Base-by-base conservation (phyloP, 1,140 invertebrate species). In the Drosophila neocordata region DNA sequence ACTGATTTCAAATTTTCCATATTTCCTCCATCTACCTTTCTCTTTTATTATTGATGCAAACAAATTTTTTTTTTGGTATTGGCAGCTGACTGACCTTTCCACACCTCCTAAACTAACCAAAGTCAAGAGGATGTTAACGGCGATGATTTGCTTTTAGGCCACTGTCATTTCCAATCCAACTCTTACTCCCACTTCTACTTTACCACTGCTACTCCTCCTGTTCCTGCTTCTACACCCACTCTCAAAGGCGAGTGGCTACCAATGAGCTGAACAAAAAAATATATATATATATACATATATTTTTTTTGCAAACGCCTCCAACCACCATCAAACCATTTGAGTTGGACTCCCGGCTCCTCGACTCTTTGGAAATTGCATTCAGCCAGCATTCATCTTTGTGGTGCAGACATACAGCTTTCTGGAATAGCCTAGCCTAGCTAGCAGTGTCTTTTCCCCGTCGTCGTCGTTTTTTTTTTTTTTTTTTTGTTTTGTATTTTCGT, bases 1-100 rank as follows among this genome's bases (percentile, higher is more conserved):
- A 20, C 15, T 12, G 11, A 34, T 57, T 35, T 57, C 8, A 57
- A 35, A 34, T n/a, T 27, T 31, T 13, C n/a, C 34, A 31, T 35
- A 57, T n/a, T 44, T 51, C 31, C 57, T 65, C 53, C 65, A 4
- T 18, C 65, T 55, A 34, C 57, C 71, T 73, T 73, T 37, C 27
- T 18, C 56, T 64, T 56, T 48, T 71, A 74, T 66, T 73, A 74
- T 73, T 74, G 72, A 74, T 74, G 72, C 70, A 74, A 73, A 74
- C 1, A n/a, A n/a, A n/a, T n/a, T n/a, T n/a, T n/a, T 73, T 73
- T 74, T 18, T 22, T 35, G 66, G 48, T 60, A 38, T 51, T 63
- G 51, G 63, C 71, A 74, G 57, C 72, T 48, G 68, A 53, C 72
- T 75, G 72, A 75, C 72, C 72, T 75, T 52, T 75, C 72, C 64